phyloP scores from a whole-genome alignment of 1,140 invertebrate genomes.

The Papilio polytes region DNA sequence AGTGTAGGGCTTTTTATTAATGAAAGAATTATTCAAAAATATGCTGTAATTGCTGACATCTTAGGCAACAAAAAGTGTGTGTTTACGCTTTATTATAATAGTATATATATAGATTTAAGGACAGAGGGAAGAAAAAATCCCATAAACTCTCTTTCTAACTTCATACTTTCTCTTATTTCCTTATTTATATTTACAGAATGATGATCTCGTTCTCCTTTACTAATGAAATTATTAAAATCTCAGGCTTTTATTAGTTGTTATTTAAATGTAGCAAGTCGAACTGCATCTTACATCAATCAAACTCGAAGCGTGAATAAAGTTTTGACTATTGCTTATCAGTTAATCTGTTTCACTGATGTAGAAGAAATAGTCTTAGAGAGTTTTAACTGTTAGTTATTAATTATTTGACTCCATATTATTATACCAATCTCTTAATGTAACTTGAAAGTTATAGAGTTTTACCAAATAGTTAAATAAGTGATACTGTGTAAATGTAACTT shows the following conservation, averaged over 20 bases:
- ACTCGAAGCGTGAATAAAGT: not conserved
- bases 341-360: not conserved
- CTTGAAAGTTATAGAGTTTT: not conserved
- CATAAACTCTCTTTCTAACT: too few species aligned
- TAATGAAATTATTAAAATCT: not conserved
- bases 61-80: too few species aligned
- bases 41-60: too few species aligned
- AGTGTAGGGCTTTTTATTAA: too few species aligned
- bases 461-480: not conserved
- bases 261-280: not conserved
- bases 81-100: too few species aligned
- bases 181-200: too few species aligned
- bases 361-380: not conserved
- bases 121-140: too few species aligned
- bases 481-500: not conserved
- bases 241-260: not conserved
- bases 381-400: not conserved
- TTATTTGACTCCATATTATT: not conserved
- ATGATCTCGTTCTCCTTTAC: too few species aligned
- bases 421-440: not conserved
- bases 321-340: conserved; percentile 1
- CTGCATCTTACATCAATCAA: not conserved
- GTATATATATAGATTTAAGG: too few species aligned
- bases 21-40: too few species aligned
- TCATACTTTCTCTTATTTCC: too few species aligned